A percentile compares a stretch with the other conserved stretches of the same genome.
Evolutionary conservation across 2,113 vertebrate species (phyloP).

Genomic region (Rhipidura dahli): DNA sequence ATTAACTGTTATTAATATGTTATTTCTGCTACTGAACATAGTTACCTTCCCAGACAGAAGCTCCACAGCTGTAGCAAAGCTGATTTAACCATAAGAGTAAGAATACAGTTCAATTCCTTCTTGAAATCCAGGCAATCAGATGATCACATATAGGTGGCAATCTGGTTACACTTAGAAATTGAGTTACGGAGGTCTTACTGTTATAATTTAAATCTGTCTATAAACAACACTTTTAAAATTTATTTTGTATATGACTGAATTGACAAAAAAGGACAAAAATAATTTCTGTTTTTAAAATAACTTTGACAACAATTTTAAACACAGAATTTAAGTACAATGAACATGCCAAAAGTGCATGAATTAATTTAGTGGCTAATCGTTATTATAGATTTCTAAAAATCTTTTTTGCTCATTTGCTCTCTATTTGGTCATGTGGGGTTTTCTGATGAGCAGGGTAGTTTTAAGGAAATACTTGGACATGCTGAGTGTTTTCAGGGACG

Average conservation of each 20-base stretch:
- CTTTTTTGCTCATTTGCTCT: not conserved
- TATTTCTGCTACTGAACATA: not conserved
- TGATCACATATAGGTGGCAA: not conserved
- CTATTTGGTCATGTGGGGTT: not conserved
- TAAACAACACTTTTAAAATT: not conserved
- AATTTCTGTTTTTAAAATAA: not conserved
- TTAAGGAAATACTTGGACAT: not conserved
- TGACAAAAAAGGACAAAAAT: not conserved
- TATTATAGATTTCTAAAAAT: not conserved
- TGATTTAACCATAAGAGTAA: not conserved
- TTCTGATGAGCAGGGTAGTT: not conserved
- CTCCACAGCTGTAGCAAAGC: not conserved
- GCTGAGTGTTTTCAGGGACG: not conserved
- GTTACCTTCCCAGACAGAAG: not conserved
- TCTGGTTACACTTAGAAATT: not conserved
- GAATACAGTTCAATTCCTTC: not conserved
- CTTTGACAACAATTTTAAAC: not conserved
- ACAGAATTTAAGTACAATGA: not conserved
- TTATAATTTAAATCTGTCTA: not conserved
- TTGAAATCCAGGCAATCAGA: not conserved
- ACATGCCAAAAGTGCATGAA: not conserved
- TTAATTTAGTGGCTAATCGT: not conserved
- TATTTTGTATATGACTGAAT: not conserved
- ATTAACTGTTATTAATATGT: not conserved
- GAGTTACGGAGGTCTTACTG: not conserved